Evolutionary conservation across 1,140 invertebrate species (phyloP), one percentile per base, ranked within the genome.

Genomic region (Drosophila ananassae): DNA sequence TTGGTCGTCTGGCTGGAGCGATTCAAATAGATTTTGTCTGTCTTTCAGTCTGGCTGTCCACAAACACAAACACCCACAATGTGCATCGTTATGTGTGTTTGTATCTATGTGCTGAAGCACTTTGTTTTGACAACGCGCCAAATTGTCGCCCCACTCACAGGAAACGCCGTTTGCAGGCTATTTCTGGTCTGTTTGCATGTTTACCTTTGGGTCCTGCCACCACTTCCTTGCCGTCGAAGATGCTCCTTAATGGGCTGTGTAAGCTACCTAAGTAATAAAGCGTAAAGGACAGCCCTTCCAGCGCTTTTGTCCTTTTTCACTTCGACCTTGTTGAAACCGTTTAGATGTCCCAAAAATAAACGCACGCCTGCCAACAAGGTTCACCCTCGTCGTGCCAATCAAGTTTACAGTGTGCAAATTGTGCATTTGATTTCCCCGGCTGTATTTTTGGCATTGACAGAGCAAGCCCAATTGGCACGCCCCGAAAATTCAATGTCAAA

Each of bases 61-160:
- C 32, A 41, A 12, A 48, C 37, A 12, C 22, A 21, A 47, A 34
- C 25, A 41, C 21, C 6, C 17, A 32, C 22, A 10, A 37, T 37
- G 34, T 56, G 39, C 46, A 47, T 41, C 32, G 13, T 55, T 48
- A 30, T 50, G 3, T 44, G 37, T 67, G 59, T 37, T 2, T 53
- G 50, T 46, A 51, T 71, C 56, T 63, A 21, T 63, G 44, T 34
- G 17, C 34, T 25, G 12, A 72, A 54, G 44, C 74, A 87, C 79
- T 87, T 76, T 85, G 82, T 87, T 82, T 72, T 73, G 82, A 87
- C 74, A 87, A 73, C 69, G 60, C 71, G 69, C 59, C 79, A 87
- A 85, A 81, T 61, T 85, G 73, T 78, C 62, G 61, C 61, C 37
- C 73, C 52, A 37, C 34, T 64, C 64, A 69, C 67, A 54, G 69